Base-by-base conservation (phyloP, 2,797 vertebrate species). In the Paratrypauchen microcephalus region DNA sequence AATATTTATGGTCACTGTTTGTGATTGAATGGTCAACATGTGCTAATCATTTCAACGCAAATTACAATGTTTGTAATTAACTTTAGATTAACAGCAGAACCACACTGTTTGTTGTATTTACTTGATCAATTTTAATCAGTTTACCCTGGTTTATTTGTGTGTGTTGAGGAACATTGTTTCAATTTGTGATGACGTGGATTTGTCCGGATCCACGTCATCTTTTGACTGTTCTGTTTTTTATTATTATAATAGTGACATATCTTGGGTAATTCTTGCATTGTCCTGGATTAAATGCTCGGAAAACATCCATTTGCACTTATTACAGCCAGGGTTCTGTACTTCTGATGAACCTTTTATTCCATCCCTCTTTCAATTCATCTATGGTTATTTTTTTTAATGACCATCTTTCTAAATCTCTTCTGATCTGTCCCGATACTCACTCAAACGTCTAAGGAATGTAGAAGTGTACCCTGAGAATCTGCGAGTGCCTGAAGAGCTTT, bases 371-470 rank as follows among this genome's bases (percentile, higher is more conserved):
- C 41, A 4, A 45, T 45, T 13, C 41, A 45, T 4, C 41, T 45
- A 4, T 45, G 2, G 2, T 41, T 41, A 12, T 26, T 41, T 41
- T 45, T 15, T 45, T 45, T 45, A 15, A 45, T 45, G 3, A 45
- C 41, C 41, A 1, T 52, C 50, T 52, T 52, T 52, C 1, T 52
- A 19, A 52, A 52, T 52, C 18, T n/a, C 6, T 52, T 13, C 21
- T 12, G 21, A 56, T 56, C 6, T 18, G 16, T 30, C 56, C n/a
- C 60, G 30, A 71, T 75, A 74, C 66, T 82, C 64, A 83, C 85
- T 87, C 81, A 82, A 56, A 55, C 69, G 57, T 68, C 61, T 70
- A 41, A 86, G 90, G 92, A 94, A 94, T 94, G 90, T 93, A 16
- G 88, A 88, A 81, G 78, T 93, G 85, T 92, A 84, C 77, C 84